phyloP scores from a whole-genome alignment of 2,797 vertebrate species.

The Mormyrops boulengeri region DNA sequence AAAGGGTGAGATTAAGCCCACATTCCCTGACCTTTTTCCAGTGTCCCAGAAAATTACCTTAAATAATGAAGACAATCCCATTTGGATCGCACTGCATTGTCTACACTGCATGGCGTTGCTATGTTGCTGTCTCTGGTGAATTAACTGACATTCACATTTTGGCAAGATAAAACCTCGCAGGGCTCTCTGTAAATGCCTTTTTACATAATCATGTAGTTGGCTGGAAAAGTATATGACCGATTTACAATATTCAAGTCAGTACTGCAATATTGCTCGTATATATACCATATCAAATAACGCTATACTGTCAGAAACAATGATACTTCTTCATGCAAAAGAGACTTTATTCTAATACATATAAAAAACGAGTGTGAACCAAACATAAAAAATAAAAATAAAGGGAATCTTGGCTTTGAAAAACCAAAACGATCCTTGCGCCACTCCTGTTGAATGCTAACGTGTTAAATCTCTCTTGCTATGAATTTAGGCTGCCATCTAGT shows the following conservation, averaged over 20 bases:
- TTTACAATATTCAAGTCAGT: neutral
- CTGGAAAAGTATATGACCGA: neutral
- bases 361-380: neutral
- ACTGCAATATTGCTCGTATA: neutral
- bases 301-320: neutral
- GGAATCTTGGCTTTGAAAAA: constrained; percentile 16
- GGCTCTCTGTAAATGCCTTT: neutral
- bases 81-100: neutral
- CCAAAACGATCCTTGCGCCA: neutral
- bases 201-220: neutral
- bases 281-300: neutral
- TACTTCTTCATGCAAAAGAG: neutral
- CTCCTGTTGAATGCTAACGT: constrained; percentile 37
- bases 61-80: neutral
- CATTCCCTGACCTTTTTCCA: neutral
- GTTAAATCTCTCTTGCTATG: neutral
- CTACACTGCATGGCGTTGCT: neutral
- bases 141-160: neutral
- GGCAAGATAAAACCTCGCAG: neutral
- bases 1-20: neutral
- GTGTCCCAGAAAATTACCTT: neutral
- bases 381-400: neutral
- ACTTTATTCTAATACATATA: neutral
- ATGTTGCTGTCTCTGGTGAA: neutral
- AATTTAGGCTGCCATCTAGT: constrained; percentile 32